A percentile compares a stretch with the other conserved stretches of the same genome.
Conservation (phyloP, 2,113 vertebrate genomes). For the Triplophysa tibetana region DNA sequence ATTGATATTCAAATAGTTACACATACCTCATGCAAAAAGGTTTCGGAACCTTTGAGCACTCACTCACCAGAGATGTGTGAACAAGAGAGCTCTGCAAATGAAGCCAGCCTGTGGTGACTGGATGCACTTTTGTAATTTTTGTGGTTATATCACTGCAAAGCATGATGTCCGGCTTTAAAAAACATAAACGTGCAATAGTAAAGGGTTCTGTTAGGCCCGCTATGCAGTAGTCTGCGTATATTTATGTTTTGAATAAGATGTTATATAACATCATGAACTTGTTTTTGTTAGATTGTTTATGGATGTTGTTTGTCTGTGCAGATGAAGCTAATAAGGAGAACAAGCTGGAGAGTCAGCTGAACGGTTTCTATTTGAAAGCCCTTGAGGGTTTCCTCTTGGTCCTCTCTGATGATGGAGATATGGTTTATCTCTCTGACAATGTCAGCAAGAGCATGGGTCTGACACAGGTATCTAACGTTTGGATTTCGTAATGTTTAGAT, state of each 20-base stretch:
- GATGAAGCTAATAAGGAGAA: constrained; percentile 77
- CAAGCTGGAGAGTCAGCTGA: constrained; percentile 89
- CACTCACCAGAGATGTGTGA: not conserved
- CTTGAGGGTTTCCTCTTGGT: constrained; percentile 98
- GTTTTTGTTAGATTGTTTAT: not conserved
- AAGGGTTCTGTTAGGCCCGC: not conserved
- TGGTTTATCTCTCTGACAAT: constrained; percentile 97
- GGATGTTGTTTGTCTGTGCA: constrained; percentile 42
- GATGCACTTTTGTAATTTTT: too few relatives aligned
- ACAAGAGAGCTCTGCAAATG: too few relatives aligned
- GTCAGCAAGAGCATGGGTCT: constrained; percentile 97
- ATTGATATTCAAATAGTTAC: not conserved
- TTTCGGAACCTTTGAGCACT: not conserved
- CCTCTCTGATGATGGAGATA: constrained; percentile 96
- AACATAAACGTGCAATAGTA: too few relatives aligned
- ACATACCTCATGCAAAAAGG: not conserved
- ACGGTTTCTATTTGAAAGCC: constrained; percentile 94
- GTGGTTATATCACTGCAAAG: too few relatives aligned
- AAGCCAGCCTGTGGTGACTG: too few relatives aligned
- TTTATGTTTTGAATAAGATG: not conserved
- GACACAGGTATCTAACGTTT: constrained; percentile 81
- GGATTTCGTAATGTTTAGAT: not conserved
- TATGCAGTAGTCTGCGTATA: not conserved
- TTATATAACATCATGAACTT: not conserved
- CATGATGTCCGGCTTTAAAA: too few relatives aligned